These are phyloP conservation scores for Therioaphis trifolii DNA, from an alignment of 2,888 invertebrate species.

Conservation along the genomic window DNA sequence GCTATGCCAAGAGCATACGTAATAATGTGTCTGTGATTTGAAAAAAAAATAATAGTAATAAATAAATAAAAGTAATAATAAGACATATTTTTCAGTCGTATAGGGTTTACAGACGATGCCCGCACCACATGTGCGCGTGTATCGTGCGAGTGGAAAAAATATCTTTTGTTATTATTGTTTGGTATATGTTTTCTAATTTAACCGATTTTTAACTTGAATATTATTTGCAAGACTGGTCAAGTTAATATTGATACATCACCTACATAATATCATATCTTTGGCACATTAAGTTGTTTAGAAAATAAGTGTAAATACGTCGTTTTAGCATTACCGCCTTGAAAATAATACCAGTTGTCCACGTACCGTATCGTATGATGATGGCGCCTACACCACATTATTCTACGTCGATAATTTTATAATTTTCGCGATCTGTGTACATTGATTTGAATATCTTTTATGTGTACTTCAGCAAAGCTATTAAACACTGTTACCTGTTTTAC, in stretches of 20 bases:
- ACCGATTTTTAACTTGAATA: conserved; percentile 52
- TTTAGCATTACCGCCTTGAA: too few species aligned
- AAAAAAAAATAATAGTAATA: neutral
- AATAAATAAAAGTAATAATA: neutral
- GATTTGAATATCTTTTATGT: too few species aligned
- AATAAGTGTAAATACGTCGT: too few species aligned
- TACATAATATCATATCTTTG: neutral
- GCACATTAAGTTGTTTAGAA: too few species aligned
- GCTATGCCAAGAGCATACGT: neutral
- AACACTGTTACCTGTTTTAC: too few species aligned
- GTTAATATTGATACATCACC: conserved; percentile 35
- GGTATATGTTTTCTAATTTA: neutral
- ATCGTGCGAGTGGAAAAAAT: neutral
- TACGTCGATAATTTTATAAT: too few species aligned
- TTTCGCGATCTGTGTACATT: too few species aligned
- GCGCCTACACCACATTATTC: too few species aligned
- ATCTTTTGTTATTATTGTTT: neutral
- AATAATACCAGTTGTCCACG: too few species aligned
- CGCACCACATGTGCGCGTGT: neutral
- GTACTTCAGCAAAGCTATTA: too few species aligned
- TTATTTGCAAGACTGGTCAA: conserved; percentile 48
- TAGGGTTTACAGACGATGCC: neutral
- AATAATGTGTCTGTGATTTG: conserved; percentile 24
- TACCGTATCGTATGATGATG: too few species aligned
- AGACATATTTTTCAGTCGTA: neutral